Evolutionary conservation across 1,140 invertebrate genomes (phyloP).

Genomic region (Cydia splendana): DNA sequence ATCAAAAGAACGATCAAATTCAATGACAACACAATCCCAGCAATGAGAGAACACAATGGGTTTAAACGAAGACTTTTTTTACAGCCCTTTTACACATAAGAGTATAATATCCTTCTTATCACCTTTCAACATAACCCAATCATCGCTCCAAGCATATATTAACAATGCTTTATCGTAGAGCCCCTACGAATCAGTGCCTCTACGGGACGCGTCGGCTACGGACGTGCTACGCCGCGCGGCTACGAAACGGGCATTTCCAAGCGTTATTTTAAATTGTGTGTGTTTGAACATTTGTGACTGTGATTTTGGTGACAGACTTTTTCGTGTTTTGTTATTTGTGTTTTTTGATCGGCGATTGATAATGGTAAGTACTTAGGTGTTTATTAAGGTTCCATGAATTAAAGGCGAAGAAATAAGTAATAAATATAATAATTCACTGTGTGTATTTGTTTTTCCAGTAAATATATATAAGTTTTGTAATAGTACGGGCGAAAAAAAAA

Average conservation of each 20-base stretch:
- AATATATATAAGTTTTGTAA: too few species aligned
- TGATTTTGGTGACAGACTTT: not conserved
- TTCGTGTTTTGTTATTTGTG: not conserved
- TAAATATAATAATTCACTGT: not conserved
- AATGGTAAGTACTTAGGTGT: not conserved
- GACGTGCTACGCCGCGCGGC: not conserved
- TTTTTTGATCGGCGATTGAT: not conserved
- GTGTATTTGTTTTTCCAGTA: too few species aligned
- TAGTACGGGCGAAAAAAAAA: too few species aligned
- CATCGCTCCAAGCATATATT: not conserved
- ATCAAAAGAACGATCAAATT: slow-evolving; percentile 14
- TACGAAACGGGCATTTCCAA: not conserved
- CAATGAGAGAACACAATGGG: not conserved
- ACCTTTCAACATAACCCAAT: not conserved
- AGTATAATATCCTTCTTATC: not conserved
- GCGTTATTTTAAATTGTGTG: slow-evolving; percentile 2
- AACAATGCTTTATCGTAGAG: slow-evolving; percentile 8
- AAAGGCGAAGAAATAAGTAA: not conserved
- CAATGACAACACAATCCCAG: not conserved
- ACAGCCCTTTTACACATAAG: slow-evolving; percentile 1
- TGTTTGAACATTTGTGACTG: not conserved
- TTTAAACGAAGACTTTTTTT: not conserved
- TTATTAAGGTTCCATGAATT: not conserved
- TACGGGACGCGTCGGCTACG: slow-evolving; percentile 9
- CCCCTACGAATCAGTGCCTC: slow-evolving; percentile 2